Conservation (phyloP, 2,113 vertebrate genomes). For the Alaudala cheleensis region DNA sequence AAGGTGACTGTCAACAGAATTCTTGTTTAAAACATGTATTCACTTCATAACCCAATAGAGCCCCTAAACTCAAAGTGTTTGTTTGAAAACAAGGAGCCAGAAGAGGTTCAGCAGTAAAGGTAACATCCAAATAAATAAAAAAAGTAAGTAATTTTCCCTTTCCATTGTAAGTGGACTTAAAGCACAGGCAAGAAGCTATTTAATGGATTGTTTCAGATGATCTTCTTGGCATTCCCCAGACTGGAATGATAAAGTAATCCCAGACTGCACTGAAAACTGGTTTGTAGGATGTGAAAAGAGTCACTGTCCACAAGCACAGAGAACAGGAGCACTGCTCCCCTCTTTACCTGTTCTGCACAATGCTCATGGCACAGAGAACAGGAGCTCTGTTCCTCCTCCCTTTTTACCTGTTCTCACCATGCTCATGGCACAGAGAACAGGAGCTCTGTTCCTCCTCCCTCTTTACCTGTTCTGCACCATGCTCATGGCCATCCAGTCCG, state of each 20-base stretch:
- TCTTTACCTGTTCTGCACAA: constrained; percentile 95
- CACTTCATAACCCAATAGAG: not conserved
- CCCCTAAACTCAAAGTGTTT: not conserved
- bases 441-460: not conserved
- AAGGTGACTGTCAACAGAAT: not conserved
- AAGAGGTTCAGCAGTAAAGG: not conserved
- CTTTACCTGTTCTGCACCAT: constrained; percentile 97
- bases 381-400: not conserved
- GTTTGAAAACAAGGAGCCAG: not conserved
- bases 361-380: constrained; percentile 84
- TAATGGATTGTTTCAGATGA: not conserved
- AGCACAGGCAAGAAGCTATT: not conserved
- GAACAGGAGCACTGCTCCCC: not conserved
- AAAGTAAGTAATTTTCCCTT: not conserved
- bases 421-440: constrained; percentile 86
- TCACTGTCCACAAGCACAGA: not conserved
- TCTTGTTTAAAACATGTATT: not conserved
- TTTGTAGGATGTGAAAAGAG: fast-evolving
- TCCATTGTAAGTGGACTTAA: not conserved
- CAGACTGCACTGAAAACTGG: not conserved
- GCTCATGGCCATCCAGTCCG: constrained; percentile 98
- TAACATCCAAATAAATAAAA: not conserved
- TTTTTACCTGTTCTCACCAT: constrained; percentile 93
- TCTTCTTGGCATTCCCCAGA: not conserved
- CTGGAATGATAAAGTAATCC: not conserved